phyloP scores from a whole-genome alignment of 2,888 invertebrate species.

The Flabesymbios commensalis region DNA sequence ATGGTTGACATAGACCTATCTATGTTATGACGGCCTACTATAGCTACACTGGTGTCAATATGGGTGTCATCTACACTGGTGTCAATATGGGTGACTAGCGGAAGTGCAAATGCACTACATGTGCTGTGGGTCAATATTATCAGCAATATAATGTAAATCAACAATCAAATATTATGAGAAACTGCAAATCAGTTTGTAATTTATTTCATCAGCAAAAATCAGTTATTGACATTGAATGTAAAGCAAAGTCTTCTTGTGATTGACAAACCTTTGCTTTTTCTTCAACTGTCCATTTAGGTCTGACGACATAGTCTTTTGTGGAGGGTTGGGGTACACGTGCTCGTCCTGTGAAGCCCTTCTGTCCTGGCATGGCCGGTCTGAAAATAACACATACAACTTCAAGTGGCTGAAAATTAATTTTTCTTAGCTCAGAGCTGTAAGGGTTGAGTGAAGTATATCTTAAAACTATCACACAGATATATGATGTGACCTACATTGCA shows the following conservation, averaged over 20 bases:
- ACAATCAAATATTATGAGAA: too few species aligned
- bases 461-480: too few species aligned
- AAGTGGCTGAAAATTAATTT: constrained; percentile 56
- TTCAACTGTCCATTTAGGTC: constrained; percentile 90
- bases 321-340: constrained; percentile 94
- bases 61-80: too few species aligned
- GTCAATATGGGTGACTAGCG: too few species aligned
- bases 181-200: neutral
- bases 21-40: too few species aligned
- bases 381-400: constrained; percentile 19
- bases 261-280: constrained; percentile 55
- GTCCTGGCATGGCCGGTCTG: constrained; percentile 84
- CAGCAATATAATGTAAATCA: too few species aligned
- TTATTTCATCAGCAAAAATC: too few species aligned
- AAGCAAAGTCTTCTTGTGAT: neutral
- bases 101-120: too few species aligned
- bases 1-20: too few species aligned
- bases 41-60: too few species aligned
- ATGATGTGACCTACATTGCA: too few species aligned
- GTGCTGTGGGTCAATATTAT: too few species aligned
- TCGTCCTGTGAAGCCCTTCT: constrained; percentile 91
- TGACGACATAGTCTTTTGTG: constrained; percentile 92
- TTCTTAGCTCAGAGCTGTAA: constrained; percentile 1
- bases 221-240: neutral
- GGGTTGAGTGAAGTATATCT: neutral